Conservation (phyloP, 2,113 vertebrate species). For the Sardina pilchardus region DNA sequence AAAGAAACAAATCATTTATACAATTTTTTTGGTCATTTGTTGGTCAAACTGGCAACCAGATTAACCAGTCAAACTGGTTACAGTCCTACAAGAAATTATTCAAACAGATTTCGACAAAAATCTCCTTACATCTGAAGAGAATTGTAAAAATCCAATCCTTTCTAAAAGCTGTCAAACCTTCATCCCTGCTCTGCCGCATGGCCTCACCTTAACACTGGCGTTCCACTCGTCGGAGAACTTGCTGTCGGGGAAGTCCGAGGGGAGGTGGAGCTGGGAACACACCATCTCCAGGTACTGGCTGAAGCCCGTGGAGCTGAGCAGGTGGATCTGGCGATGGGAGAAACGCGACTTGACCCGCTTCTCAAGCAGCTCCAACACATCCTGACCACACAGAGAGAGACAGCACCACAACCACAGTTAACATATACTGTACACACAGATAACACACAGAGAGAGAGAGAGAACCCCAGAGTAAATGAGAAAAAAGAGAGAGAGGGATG, state of each 20-base stretch:
- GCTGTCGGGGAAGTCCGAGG: constrained; percentile 75
- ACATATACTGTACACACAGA: background rate
- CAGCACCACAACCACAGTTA: background rate
- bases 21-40: no score
- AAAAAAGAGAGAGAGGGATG: background rate
- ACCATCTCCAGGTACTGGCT: constrained; percentile 78
- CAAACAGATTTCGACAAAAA: background rate
- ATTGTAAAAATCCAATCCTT: no score
- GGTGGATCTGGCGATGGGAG: constrained; percentile 93
- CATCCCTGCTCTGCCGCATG: background rate
- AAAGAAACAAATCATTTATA: background rate
- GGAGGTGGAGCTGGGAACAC: constrained; percentile 78
- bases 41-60: no score
- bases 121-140: background rate
- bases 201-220: constrained; percentile 73
- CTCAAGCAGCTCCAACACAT: constrained; percentile 94
- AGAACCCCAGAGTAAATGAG: background rate
- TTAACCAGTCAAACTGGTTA: background rate
- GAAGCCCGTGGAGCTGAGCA: constrained; percentile 80
- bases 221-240: constrained; percentile 85
- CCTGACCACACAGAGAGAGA: constrained; percentile 66
- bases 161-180: background rate
- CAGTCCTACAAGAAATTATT: background rate
- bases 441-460: background rate
- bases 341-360: constrained; percentile 97